Percentiles rank a stretch among this genome's conserved stretches.
Conservation (phyloP, 30 jellyfish, hydroid and myxozoan genomes). For the Hydractinia symbiolongicarpus region DNA sequence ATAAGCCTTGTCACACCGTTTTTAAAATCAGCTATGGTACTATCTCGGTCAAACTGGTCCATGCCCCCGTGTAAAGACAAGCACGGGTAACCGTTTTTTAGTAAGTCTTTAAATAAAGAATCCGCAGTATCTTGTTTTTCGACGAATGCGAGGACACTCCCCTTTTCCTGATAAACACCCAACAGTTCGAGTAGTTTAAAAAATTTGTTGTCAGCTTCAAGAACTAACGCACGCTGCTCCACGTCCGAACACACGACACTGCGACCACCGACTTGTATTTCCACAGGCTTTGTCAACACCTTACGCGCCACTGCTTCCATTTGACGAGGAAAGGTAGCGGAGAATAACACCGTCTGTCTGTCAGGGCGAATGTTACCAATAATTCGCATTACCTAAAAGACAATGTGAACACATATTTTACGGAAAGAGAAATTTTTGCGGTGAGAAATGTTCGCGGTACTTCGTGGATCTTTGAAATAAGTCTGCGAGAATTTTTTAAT, state of each 20-base stretch:
- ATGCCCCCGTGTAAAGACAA: conserved; percentile 97
- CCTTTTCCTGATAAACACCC: conserved; percentile 83
- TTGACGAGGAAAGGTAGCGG: conserved; percentile 98
- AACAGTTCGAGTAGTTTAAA: conserved; percentile 89
- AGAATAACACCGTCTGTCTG: conserved; percentile 94
- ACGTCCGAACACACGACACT: conserved; percentile 95
- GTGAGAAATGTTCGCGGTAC: no score
- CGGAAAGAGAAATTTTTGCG: no score
- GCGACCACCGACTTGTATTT: conserved; percentile 97
- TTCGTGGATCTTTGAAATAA: no score
- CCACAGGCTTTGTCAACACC: conserved; percentile 80
- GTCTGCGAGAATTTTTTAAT: no score
- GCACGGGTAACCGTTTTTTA: conserved; percentile 93
- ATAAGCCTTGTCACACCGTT: conserved; percentile 80
- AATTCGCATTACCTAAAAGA: conserved; percentile 55
- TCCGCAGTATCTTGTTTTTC: conserved; percentile 99
- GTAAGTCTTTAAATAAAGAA: conserved; percentile 76
- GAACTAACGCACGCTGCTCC: conserved; percentile 74
- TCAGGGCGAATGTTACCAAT: conserved; percentile 88
- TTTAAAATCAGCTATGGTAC: conserved; percentile 94
- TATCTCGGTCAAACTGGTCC: conserved; percentile 99
- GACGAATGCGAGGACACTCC: conserved; percentile 84
- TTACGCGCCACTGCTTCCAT: conserved; percentile 96
- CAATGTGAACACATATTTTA: background rate
- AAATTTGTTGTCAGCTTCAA: conserved; percentile 90